A percentile compares a stretch with the other conserved stretches of the same genome.
Conservation (phyloP, 2,113 vertebrate genomes). For the Mellivora capensis region DNA sequence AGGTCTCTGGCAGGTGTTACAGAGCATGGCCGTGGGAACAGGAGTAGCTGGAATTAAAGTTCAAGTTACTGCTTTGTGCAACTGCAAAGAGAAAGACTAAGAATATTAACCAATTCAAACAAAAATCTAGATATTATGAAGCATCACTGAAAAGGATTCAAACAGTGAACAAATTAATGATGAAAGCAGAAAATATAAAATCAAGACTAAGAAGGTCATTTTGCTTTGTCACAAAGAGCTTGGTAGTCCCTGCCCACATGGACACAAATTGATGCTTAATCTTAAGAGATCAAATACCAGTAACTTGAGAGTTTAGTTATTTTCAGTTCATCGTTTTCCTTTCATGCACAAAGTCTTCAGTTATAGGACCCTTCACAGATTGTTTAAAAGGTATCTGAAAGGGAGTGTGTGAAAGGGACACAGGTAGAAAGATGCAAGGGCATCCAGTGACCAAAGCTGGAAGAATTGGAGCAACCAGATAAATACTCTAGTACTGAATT, state of each 20-base stretch:
- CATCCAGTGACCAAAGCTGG: neutral
- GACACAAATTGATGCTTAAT: neutral
- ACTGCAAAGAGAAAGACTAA: neutral
- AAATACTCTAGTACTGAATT: neutral
- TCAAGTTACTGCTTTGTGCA: neutral
- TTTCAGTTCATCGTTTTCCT: neutral
- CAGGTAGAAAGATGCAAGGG: neutral
- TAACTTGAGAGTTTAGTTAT: neutral
- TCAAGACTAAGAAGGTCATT: neutral
- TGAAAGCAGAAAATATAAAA: neutral
- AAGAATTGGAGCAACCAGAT: neutral
- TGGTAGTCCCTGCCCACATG: neutral
- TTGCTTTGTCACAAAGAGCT: neutral
- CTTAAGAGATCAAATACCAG: neutral
- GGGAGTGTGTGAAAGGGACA: neutral
- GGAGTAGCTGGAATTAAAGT: neutral
- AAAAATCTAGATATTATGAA: neutral
- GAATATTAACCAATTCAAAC: neutral
- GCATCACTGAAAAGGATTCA: neutral
- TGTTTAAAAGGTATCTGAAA: neutral
- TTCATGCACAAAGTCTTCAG: neutral
- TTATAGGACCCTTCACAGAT: neutral
- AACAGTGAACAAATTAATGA: neutral
- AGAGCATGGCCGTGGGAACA: neutral
- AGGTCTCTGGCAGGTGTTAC: neutral